phyloP scores from a whole-genome alignment of 2,797 vertebrate species.

The Poeciliopsis infans region DNA sequence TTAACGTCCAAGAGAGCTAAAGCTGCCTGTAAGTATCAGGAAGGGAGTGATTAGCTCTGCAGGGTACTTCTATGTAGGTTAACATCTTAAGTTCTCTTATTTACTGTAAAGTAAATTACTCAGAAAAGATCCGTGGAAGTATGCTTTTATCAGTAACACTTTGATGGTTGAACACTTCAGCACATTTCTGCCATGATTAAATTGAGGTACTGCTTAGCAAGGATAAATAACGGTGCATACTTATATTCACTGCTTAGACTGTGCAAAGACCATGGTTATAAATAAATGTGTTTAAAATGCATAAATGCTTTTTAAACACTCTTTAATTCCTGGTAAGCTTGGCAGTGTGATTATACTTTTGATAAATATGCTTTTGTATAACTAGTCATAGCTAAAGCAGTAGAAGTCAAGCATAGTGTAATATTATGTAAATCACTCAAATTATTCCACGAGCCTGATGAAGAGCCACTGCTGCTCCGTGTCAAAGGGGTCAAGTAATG shows the following conservation, averaged over 20 bases:
- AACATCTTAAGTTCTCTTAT: constrained; percentile 45
- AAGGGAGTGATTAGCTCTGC: constrained; percentile 34
- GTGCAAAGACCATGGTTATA: neutral
- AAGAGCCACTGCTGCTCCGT: neutral
- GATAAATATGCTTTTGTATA: neutral
- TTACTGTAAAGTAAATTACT: constrained; percentile 56
- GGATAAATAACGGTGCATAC: neutral
- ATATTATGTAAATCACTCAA: neutral
- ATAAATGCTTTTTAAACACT: neutral
- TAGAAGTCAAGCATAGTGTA: neutral
- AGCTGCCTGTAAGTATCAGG: constrained; percentile 16
- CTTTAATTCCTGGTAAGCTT: neutral
- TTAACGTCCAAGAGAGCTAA: constrained; percentile 10
- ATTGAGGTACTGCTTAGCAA: neutral
- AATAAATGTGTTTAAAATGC: neutral
- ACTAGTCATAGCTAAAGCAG: neutral
- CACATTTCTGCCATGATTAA: neutral
- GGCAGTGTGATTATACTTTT: neutral
- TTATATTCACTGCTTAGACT: neutral
- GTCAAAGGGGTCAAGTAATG: neutral
- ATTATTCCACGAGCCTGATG: too few relatives aligned
- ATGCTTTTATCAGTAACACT: constrained; percentile 37
- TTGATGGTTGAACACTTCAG: constrained; percentile 11
- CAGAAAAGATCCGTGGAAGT: constrained; percentile 39
- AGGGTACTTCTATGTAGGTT: constrained; percentile 48